These are phyloP conservation scores for Elysia crispata DNA, from an alignment of 2,888 invertebrate species.

Conservation along the genomic window DNA sequence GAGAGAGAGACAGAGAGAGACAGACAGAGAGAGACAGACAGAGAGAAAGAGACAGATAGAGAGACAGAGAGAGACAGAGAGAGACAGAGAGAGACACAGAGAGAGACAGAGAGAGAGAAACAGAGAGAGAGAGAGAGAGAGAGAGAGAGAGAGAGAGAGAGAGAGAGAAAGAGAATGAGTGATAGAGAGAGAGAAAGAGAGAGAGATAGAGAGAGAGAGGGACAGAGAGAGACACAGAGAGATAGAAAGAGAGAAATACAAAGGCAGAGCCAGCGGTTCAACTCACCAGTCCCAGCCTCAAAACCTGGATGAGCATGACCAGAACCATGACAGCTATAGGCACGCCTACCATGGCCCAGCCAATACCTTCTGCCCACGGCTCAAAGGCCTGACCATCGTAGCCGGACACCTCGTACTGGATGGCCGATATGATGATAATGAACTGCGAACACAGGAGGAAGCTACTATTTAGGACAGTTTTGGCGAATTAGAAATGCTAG, in stretches of 20 bases:
- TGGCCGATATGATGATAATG: slow-evolving; percentile 61
- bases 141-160: slow-evolving; percentile 1
- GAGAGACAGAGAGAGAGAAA: not conserved
- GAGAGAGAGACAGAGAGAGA: not conserved
- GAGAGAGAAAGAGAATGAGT: slow-evolving; percentile 7
- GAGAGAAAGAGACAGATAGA: not conserved
- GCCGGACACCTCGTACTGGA: slow-evolving; percentile 58
- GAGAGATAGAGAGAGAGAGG: too few relatives aligned
- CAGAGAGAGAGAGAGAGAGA: not conserved
- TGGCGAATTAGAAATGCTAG: too few relatives aligned
- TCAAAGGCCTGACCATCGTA: slow-evolving; percentile 58
- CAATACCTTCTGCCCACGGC: slow-evolving; percentile 57
- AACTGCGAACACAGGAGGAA: slow-evolving; percentile 56
- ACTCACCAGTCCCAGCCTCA: slow-evolving; percentile 51
- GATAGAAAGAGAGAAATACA: too few relatives aligned
- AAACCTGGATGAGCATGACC: slow-evolving; percentile 45
- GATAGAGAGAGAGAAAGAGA: not conserved
- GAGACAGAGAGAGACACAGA: too few relatives aligned
- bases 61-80: not conserved
- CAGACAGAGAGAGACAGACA: too few relatives aligned
- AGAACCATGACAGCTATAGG: slow-evolving; percentile 56
- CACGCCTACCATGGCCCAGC: slow-evolving; percentile 60
- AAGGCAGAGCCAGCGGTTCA: not conserved
- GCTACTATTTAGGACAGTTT: too few relatives aligned
- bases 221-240: too few relatives aligned